A percentile compares a stretch with the other conserved stretches of the same genome.
phyloP scores from a whole-genome alignment of 2,113 vertebrate genomes.

The Sigmodon hispidus region DNA sequence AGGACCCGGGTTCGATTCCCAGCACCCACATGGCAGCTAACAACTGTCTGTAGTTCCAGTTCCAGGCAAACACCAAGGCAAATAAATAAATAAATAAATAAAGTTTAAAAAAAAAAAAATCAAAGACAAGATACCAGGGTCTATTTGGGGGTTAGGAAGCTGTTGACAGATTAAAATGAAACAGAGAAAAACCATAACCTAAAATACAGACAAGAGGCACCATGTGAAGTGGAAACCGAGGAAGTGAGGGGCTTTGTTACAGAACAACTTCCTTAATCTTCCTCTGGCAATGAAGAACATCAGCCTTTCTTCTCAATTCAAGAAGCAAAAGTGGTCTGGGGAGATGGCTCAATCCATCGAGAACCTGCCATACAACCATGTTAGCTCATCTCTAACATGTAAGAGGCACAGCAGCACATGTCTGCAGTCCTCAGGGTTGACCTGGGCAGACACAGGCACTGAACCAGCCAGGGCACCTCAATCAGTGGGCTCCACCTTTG shows the following conservation, averaged over 20 bases:
- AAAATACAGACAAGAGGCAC: not conserved
- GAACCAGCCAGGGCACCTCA: not conserved
- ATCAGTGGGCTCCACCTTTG: not conserved
- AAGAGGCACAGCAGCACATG: not conserved
- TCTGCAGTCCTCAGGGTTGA: not conserved
- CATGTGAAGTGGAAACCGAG: not conserved
- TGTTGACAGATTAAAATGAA: not conserved
- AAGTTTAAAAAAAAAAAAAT: too few relatives aligned
- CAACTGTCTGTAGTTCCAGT: too few relatives aligned
- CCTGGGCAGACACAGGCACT: not conserved
- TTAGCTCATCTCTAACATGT: not conserved
- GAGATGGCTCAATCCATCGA: not conserved
- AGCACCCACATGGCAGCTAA: too few relatives aligned
- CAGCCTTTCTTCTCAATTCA: not conserved
- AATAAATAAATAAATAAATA: too few relatives aligned
- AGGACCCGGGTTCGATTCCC: too few relatives aligned
- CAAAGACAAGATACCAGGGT: not conserved
- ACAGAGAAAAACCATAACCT: not conserved
- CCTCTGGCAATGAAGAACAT: not conserved
- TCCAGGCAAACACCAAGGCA: too few relatives aligned
- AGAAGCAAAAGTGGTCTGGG: not conserved
- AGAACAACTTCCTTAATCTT: constrained; percentile 9
- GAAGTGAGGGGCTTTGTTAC: not conserved
- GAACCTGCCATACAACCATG: not conserved
- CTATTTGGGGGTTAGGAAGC: not conserved